Percentiles rank a stretch among this genome's conserved stretches.
These are phyloP conservation scores for Papilio dardanus DNA, from an alignment of 1,140 invertebrate genomes.

Conservation along the genomic window DNA sequence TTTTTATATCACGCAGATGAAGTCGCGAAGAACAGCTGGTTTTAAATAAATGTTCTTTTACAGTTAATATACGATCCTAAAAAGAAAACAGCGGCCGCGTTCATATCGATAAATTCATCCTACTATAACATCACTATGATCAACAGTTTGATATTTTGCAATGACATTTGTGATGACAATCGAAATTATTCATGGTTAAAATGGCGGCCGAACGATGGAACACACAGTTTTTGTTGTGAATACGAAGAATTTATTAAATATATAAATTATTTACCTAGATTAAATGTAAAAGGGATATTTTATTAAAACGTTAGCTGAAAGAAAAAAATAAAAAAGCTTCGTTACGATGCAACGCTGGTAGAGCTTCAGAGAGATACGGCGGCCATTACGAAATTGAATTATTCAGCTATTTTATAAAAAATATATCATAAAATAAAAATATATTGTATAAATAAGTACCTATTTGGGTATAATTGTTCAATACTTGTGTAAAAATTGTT, in stretches of 20 bases:
- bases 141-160: conserved; percentile 55
- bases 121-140: conserved; percentile 56
- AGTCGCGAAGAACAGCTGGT: too few species aligned
- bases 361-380: neutral
- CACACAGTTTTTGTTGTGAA: conserved; percentile 69
- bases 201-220: conserved; percentile 64
- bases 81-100: conserved; percentile 50
- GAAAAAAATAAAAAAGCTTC: neutral
- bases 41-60: conserved; percentile 42
- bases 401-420: too few species aligned
- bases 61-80: conserved; percentile 62
- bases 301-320: conserved; percentile 45
- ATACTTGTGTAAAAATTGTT: too few species aligned
- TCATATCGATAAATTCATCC: conserved; percentile 68
- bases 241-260: conserved; percentile 53
- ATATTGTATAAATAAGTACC: too few species aligned
- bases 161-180: conserved; percentile 55
- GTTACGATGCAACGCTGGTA: neutral
- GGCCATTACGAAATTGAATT: neutral
- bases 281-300: conserved; percentile 57
- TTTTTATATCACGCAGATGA: too few species aligned
- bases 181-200: conserved; percentile 55
- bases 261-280: conserved; percentile 51
- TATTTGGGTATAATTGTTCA: too few species aligned
- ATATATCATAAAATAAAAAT: too few species aligned